These are phyloP conservation scores for Agapostemon virescens DNA, from an alignment of 2,888 invertebrate genomes.

Conservation along the genomic window DNA sequence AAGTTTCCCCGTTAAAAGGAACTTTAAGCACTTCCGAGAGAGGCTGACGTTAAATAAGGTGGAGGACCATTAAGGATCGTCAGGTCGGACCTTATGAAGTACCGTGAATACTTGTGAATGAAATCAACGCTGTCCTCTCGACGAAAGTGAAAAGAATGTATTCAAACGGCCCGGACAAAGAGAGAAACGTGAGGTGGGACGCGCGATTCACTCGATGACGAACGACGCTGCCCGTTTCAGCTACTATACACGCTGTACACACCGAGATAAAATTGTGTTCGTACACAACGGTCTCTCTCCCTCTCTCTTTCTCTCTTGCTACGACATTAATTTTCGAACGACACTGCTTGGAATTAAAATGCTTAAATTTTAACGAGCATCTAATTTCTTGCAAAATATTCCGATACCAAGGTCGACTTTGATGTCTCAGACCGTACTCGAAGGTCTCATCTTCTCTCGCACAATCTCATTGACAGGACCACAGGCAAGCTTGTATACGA, in stretches of 20 bases:
- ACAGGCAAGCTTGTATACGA: neutral
- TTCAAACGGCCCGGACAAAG: slow-evolving; percentile 19
- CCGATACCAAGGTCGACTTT: neutral
- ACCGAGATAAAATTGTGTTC: neutral
- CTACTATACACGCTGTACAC: neutral
- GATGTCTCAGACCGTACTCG: neutral
- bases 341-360: neutral
- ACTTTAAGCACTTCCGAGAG: slow-evolving; percentile 54
- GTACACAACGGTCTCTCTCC: neutral
- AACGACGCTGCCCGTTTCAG: slow-evolving; percentile 9
- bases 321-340: neutral
- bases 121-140: slow-evolving; percentile 41
- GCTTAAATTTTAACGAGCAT: neutral
- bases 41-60: slow-evolving; percentile 58
- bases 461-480: neutral
- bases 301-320: neutral
- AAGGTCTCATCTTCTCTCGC: neutral
- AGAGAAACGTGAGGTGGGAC: neutral
- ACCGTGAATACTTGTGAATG: slow-evolving; percentile 53
- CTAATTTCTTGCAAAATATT: slow-evolving; percentile 6
- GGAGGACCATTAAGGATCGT: slow-evolving; percentile 55
- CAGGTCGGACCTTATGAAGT: slow-evolving; percentile 48
- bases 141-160: slow-evolving; percentile 43
- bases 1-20: slow-evolving; percentile 61
- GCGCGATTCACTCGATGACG: slow-evolving; percentile 13